Conservation (phyloP, 37 sponge, comb jelly and placozoan species). For the Theonella swinhoei region DNA sequence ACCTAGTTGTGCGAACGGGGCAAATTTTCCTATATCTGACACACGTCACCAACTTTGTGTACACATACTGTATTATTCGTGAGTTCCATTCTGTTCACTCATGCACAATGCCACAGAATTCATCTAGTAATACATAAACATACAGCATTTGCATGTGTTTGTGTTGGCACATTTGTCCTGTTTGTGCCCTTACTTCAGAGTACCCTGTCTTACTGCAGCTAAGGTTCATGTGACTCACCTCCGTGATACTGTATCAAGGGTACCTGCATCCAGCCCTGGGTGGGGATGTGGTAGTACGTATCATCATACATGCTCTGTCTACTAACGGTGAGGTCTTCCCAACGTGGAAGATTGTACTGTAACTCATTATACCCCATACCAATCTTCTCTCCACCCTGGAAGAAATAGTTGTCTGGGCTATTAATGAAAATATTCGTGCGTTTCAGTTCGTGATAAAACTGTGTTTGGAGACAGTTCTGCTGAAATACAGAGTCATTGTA, state of each 20-base stretch:
- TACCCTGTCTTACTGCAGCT: too few relatives aligned
- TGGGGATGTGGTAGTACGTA: slow-evolving; percentile 72
- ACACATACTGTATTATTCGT: too few relatives aligned
- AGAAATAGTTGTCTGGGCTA: slow-evolving; percentile 65
- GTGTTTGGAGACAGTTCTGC: slow-evolving; percentile 56
- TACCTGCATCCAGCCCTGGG: slow-evolving; percentile 75
- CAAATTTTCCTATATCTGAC: too few relatives aligned
- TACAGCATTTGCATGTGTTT: too few relatives aligned
- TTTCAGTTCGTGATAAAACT: slow-evolving; percentile 43
- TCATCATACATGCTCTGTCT: slow-evolving; percentile 69
- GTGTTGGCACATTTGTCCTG: too few relatives aligned
- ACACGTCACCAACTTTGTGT: too few relatives aligned
- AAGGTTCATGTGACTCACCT: too few relatives aligned
- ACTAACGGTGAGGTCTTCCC: slow-evolving; percentile 67
- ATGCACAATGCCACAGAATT: too few relatives aligned
- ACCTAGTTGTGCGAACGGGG: too few relatives aligned
- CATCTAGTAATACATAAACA: too few relatives aligned
- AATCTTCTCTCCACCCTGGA: slow-evolving; percentile 53
- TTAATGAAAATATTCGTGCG: slow-evolving; percentile 57
- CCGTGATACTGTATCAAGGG: slow-evolving; percentile 64
- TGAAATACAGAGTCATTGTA: slow-evolving; percentile 48
- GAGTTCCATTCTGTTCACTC: too few relatives aligned
- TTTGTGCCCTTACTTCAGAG: too few relatives aligned
- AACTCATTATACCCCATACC: slow-evolving; percentile 71
- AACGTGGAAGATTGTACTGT: slow-evolving; percentile 62